These are phyloP conservation scores for Stichopus chloronotus DNA, from an alignment of 35 echinoderm and acorn worm genomes.

Conservation along the genomic window DNA sequence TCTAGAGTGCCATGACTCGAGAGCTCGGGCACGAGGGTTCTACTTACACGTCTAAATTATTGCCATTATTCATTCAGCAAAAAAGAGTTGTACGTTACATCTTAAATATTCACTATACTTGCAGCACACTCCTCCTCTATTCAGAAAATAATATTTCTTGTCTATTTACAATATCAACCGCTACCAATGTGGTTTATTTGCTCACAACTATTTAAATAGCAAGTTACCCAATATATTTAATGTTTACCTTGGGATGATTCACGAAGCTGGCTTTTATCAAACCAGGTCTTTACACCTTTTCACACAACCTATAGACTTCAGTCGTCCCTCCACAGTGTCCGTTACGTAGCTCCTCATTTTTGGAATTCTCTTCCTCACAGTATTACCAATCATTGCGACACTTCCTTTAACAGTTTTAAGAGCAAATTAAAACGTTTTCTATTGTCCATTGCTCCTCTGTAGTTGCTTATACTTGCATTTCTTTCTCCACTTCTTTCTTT, in stretches of 20 bases:
- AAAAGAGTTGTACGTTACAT: neutral
- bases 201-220: too few relatives aligned
- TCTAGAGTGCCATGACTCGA: too few relatives aligned
- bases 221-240: too few relatives aligned
- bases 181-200: too few relatives aligned
- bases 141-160: too few relatives aligned
- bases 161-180: too few relatives aligned
- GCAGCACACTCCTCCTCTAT: neutral
- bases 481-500: too few relatives aligned
- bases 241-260: too few relatives aligned
- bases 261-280: neutral
- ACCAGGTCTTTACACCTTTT: neutral
- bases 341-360: neutral
- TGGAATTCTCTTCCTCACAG: neutral
- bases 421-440: neutral
- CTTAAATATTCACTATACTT: neutral
- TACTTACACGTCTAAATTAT: neutral
- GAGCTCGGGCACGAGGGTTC: neutral
- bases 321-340: neutral
- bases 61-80: neutral
- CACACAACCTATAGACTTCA: neutral
- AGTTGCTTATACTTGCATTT: too few relatives aligned
- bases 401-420: neutral
- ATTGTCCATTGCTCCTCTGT: too few relatives aligned
- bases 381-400: neutral